Base-by-base conservation (phyloP, 1,140 invertebrate genomes). In the Chrysomallon squamiferum region DNA sequence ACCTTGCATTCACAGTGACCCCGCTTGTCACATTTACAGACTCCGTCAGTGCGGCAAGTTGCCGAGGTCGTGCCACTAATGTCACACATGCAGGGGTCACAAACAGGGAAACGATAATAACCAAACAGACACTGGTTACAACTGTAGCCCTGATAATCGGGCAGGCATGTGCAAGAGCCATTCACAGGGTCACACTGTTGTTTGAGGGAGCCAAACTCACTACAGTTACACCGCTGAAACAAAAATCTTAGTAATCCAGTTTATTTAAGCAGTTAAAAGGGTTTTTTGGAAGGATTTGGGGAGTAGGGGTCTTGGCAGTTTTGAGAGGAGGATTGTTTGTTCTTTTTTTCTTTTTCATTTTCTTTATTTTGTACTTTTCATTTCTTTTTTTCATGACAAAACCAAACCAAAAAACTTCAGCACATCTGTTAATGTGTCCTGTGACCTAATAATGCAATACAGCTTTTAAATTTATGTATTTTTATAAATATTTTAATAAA, bases 141-240 rank as follows among this genome's bases (percentile, higher is more conserved):
- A 69, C 93, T 92, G 71, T 91, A 90, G 35, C 96, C 95, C 22
- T 92, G 92, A 84, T 94, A 99, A 78, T 95, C 97, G 1, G 86
- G 85, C 0, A 94, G 87, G 80, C 97, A 99, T 33, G 91, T 91
- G 86, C 97, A 99, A 85, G 95, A 94, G 62, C 97, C 97, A 49
- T 87, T 87, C 1, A 90, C 88, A 45, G 90, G 87, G 81, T 90
- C 87, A 85, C 95, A 96, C 38, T 91, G 76, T 5, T 93, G 80
- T 70, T 92, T 88, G 3, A 90, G 89, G 60, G 90, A 87, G 2
- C 97, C 96, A 0, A 92, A 92, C 0, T 89, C 50, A 0, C 86
- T 90, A 83, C 96, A 98, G 56, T 75, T 73, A 73, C 82, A 86
- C 43, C 82, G 76, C 79, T 96, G 93, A 83, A 96, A 98, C 18